phyloP scores from a whole-genome alignment of 2,113 vertebrate genomes.

The Poeciliopsis prolifica region DNA sequence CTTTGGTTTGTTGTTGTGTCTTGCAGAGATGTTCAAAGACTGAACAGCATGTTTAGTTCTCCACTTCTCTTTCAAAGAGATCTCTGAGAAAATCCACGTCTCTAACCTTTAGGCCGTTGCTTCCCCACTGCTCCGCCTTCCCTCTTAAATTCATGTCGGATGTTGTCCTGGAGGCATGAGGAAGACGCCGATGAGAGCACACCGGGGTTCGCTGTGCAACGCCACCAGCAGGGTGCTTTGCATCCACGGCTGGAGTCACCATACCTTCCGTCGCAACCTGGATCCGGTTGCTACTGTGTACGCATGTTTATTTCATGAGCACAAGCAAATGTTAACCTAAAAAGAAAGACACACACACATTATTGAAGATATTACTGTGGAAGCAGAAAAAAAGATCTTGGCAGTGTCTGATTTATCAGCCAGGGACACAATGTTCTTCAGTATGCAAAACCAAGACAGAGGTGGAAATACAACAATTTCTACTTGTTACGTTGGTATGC shows the following conservation, averaged over 20 bases:
- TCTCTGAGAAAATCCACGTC: conserved; percentile 3
- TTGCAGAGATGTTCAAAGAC: not conserved
- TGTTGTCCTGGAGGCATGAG: conserved; percentile 14
- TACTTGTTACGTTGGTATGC: conserved; percentile 16
- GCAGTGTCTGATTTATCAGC: conserved; percentile 23
- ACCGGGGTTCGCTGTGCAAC: conserved; percentile 3
- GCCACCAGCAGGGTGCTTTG: conserved; percentile 32
- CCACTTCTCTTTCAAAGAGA: not conserved
- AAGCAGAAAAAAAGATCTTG: conserved; percentile 17
- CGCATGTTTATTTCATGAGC: conserved; percentile 53
- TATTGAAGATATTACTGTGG: not conserved
- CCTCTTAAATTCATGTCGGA: conserved; percentile 11
- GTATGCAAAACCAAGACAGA: conserved; percentile 27
- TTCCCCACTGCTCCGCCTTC: not conserved
- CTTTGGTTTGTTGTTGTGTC: not conserved
- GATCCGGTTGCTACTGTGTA: conserved; percentile 5
- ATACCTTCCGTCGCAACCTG: conserved; percentile 16
- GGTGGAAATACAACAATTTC: conserved; percentile 32
- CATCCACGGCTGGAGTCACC: conserved; percentile 26
- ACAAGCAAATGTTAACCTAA: conserved; percentile 31
- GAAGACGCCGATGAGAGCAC: conserved; percentile 8
- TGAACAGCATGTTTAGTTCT: not conserved
- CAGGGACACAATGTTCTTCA: conserved; percentile 8
- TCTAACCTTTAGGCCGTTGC: conserved; percentile 20
- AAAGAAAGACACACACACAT: not conserved